phyloP scores from a whole-genome alignment of 2,888 invertebrate genomes.

The Taphrorychus bicolor region DNA sequence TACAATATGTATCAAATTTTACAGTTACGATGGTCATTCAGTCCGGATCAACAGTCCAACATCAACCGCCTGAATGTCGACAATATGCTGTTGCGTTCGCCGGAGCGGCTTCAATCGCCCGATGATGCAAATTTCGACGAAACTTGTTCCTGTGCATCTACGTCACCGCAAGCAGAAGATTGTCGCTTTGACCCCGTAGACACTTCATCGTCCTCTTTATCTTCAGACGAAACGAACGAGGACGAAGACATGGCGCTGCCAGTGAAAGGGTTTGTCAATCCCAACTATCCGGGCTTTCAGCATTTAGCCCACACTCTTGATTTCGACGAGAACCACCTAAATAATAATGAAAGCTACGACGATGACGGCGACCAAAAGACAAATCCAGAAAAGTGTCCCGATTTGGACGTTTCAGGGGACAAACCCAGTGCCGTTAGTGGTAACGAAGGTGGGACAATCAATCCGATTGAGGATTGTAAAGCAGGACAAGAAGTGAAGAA shows the following conservation, averaged over 20 bases:
- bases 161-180: conserved; percentile 63
- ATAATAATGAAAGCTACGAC: conserved; percentile 54
- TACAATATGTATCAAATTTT: conserved; percentile 2
- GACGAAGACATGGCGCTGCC: conserved; percentile 55
- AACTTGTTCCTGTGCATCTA: conserved; percentile 60
- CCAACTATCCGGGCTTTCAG: conserved; percentile 85
- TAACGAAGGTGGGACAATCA: too few species aligned
- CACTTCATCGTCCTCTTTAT: conserved; percentile 54
- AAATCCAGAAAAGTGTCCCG: conserved; percentile 64
- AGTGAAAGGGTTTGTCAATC: conserved; percentile 76
- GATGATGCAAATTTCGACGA: conserved; percentile 65
- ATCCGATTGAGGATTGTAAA: not conserved
- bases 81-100: conserved; percentile 59
- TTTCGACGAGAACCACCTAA: conserved; percentile 45
- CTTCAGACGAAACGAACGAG: conserved; percentile 55
- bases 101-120: conserved; percentile 59
- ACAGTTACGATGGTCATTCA: conserved; percentile 58
- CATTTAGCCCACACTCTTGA: conserved; percentile 76
- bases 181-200: conserved; percentile 66
- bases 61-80: conserved; percentile 54
- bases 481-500: not conserved
- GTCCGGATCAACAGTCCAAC: conserved; percentile 53
- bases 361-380: conserved; percentile 62
- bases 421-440: too few species aligned
- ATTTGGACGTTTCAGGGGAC: too few species aligned